A percentile compares a stretch with the other conserved stretches of the same genome.
Conservation (phyloP, 2,888 invertebrate genomes). For the Micoletzkya japonica region DNA sequence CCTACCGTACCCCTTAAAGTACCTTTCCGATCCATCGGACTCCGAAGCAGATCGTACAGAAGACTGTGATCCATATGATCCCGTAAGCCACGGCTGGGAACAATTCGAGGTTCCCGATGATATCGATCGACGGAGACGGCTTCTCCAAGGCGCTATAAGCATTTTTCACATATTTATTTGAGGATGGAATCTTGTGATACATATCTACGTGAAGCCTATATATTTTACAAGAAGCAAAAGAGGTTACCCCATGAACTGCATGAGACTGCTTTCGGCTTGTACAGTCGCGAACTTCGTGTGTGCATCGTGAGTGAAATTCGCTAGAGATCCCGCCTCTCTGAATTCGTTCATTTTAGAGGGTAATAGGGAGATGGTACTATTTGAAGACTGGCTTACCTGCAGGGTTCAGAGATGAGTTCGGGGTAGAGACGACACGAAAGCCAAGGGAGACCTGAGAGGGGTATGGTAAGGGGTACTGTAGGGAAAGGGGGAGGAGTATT, state of each 20-base stretch:
- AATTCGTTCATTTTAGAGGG: constrained; percentile 29
- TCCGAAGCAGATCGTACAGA: constrained; percentile 60
- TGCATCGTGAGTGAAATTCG: constrained; percentile 42
- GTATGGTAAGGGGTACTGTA: too few species aligned
- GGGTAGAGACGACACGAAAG: constrained; percentile 58
- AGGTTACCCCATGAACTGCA: constrained; percentile 54
- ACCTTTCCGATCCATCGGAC: constrained; percentile 63
- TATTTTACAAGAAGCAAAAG: background rate
- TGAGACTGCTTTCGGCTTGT: constrained; percentile 51
- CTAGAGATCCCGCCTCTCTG: constrained; percentile 50
- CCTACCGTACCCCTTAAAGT: background rate
- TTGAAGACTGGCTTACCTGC: constrained; percentile 15
- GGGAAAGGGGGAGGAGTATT: too few species aligned
- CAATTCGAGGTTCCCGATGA: constrained; percentile 55
- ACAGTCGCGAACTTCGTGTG: constrained; percentile 44
- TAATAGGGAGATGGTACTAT: background rate
- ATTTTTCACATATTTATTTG: background rate
- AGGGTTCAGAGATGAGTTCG: constrained; percentile 48
- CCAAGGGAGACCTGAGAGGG: constrained; percentile 58
- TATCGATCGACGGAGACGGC: constrained; percentile 51
- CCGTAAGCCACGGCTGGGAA: constrained; percentile 54
- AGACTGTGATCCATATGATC: constrained; percentile 58
- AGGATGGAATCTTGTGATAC: background rate
- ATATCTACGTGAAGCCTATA: too few species aligned
- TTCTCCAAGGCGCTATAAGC: constrained; percentile 50